These are phyloP conservation scores for Bos indicus DNA, from an alignment of 2,113 vertebrate genomes.

Conservation along the genomic window DNA sequence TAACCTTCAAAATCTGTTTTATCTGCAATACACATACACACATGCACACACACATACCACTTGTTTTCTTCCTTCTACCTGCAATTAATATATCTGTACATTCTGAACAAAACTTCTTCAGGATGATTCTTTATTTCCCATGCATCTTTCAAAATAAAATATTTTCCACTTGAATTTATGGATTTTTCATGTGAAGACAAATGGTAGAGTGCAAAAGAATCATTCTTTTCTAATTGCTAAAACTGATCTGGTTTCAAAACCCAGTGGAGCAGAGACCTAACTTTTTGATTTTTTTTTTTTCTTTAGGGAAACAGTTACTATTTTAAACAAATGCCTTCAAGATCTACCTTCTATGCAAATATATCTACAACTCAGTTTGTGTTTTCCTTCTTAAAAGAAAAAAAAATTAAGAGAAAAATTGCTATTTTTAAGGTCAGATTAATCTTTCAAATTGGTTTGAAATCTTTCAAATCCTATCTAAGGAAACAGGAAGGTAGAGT, in stretches of 20 bases:
- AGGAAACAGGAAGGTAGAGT: not conserved
- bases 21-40: conserved; percentile 74
- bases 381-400: not conserved
- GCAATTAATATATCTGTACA: not conserved
- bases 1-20: conserved; percentile 85
- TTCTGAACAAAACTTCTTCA: not conserved
- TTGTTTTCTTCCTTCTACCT: conserved; percentile 68
- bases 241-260: not conserved
- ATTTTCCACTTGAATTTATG: not conserved
- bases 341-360: conserved; percentile 68
- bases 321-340: conserved; percentile 46
- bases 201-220: not conserved
- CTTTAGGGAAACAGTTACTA: conserved; percentile 44
- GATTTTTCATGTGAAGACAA: not conserved
- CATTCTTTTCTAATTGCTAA: not conserved
- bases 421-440: not conserved
- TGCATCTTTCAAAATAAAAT: not conserved
- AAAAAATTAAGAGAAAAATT: conserved; percentile 20
- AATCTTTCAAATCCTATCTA: not conserved
- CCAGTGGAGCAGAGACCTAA: not conserved
- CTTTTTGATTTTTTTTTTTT: not conserved
- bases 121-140: not conserved
- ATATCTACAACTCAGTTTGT: not conserved
- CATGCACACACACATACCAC: not conserved
- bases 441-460: not conserved